phyloP scores from a whole-genome alignment of 2,888 invertebrate species.

The Choristoneura rosaceana region DNA sequence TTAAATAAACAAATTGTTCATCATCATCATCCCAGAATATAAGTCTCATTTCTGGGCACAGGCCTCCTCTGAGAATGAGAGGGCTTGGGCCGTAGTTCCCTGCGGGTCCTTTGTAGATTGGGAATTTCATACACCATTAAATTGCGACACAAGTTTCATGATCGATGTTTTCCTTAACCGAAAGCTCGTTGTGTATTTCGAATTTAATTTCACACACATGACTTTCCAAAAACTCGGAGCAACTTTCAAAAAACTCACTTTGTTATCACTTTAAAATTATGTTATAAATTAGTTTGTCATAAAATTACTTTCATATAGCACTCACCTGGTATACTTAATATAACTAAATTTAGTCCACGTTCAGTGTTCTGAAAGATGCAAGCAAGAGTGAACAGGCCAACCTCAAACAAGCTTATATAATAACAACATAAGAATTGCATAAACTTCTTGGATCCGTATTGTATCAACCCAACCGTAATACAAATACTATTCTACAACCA shows the following conservation, averaged over 20 bases:
- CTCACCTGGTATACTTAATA: slow-evolving; percentile 57
- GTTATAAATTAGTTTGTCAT: slow-evolving; percentile 4
- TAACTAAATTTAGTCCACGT: slow-evolving; percentile 62
- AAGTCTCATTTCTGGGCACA: too few relatives aligned
- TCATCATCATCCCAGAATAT: too few relatives aligned
- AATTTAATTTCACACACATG: too few relatives aligned
- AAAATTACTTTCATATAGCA: slow-evolving; percentile 42
- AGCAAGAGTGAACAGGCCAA: slow-evolving; percentile 67
- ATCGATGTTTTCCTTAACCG: too few relatives aligned
- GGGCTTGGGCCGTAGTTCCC: too few relatives aligned
- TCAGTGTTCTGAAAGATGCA: slow-evolving; percentile 72
- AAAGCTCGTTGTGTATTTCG: too few relatives aligned
- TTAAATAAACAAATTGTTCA: too few relatives aligned
- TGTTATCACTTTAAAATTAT: neutral
- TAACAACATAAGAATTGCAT: slow-evolving; percentile 84
- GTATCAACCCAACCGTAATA: slow-evolving; percentile 53
- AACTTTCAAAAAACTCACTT: neutral
- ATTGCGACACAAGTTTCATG: too few relatives aligned
- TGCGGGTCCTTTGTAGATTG: too few relatives aligned
- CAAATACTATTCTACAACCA: slow-evolving; percentile 29
- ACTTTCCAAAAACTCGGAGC: too few relatives aligned
- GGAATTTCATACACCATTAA: too few relatives aligned
- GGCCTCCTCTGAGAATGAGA: too few relatives aligned
- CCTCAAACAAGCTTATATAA: slow-evolving; percentile 80
- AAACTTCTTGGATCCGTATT: slow-evolving; percentile 72